Conservation (phyloP, 2,888 invertebrate species). For the Schizaphis graminum region DNA sequence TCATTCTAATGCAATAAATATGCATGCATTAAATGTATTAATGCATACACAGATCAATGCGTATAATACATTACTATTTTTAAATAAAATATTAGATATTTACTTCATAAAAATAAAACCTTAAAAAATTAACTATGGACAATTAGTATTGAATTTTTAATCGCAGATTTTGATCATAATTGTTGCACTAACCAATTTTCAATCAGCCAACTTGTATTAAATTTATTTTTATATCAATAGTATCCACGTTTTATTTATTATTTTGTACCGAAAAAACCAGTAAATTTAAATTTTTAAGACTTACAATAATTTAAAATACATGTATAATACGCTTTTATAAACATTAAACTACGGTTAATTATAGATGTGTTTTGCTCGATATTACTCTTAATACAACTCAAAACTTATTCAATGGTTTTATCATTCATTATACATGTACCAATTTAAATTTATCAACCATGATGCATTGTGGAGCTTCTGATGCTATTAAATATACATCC, state of each 20-base stretch:
- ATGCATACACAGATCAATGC: background rate
- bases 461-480: background rate
- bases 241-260: background rate
- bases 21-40: background rate
- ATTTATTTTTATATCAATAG: background rate
- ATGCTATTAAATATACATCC: background rate
- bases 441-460: background rate
- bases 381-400: background rate
- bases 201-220: background rate
- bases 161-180: background rate
- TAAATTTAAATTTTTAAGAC: background rate
- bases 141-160: background rate
- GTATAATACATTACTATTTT: background rate
- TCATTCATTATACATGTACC: background rate
- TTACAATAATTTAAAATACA: background rate
- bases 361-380: background rate
- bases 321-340: background rate
- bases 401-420: background rate
- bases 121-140: background rate
- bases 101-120: background rate
- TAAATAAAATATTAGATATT: background rate
- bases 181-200: background rate
- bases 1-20: background rate
- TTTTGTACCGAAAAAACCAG: background rate
- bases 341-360: background rate